A percentile compares a stretch with the other conserved stretches of the same genome.
Evolutionary conservation across 2,797 vertebrate species (phyloP).

Genomic region (Ptychadena robeensis): DNA sequence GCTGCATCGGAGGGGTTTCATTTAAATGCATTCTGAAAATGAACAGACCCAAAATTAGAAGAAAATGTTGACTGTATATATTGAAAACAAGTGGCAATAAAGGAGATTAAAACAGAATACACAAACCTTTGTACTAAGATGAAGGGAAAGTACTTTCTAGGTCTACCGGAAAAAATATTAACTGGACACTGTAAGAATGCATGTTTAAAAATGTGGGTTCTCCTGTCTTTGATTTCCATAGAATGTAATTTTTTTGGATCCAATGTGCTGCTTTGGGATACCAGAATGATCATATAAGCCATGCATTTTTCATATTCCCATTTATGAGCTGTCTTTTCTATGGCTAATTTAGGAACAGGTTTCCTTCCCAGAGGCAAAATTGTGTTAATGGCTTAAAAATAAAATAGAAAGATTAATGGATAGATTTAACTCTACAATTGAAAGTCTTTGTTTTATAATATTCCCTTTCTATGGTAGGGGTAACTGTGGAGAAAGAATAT

Average conservation of each 20-base stretch:
- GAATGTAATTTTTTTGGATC: not conserved
- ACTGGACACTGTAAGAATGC: not conserved
- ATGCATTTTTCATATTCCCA: slow-evolving; percentile 54
- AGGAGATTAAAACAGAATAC: no score
- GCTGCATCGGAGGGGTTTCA: no score
- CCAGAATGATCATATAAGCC: slow-evolving; percentile 10
- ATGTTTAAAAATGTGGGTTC: not conserved
- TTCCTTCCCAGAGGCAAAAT: slow-evolving; percentile 41
- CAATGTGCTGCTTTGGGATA: slow-evolving; percentile 2
- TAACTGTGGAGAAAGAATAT: no score
- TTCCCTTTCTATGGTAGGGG: not conserved
- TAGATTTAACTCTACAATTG: slow-evolving; percentile 3
- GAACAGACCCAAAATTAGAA: no score
- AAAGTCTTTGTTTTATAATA: slow-evolving; percentile 5
- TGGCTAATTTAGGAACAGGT: slow-evolving; percentile 43
- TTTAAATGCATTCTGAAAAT: no score
- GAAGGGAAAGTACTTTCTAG: not conserved
- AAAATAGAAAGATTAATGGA: slow-evolving; percentile 34
- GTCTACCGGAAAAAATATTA: no score
- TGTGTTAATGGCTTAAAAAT: slow-evolving; percentile 33
- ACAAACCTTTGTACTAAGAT: not conserved
- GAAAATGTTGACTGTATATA: no score
- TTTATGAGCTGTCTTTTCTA: slow-evolving; percentile 36
- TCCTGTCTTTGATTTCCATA: not conserved
- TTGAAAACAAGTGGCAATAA: no score